Base-by-base conservation (phyloP, 2,888 invertebrate species). In the Acronicta leporina region DNA sequence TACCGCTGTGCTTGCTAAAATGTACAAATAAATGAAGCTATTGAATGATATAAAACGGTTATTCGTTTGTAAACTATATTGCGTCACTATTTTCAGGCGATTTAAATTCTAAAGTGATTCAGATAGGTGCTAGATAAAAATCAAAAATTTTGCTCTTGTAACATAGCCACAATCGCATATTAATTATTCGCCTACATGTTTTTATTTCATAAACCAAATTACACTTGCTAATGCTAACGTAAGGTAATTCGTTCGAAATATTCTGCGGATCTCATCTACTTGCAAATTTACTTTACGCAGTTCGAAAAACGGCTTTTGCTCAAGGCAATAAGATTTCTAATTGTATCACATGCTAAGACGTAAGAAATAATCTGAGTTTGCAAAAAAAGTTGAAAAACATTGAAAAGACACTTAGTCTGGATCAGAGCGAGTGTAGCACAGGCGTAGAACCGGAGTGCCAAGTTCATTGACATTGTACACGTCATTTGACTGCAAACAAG, bases 401-500 rank as follows among this genome's bases (percentile, higher is more conserved):
- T 43, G 43, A 51, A 56, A 64, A 73, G 49, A 63, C 58, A 51
- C 55, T 61, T 65, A 66, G 73, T 69, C 74, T 81, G 72, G 73
- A 57, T 60, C 46, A 54, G 55, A 47, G 53, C 61, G 58, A 46
- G 58, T 63, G 63, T 51, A 70, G 63, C 44, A 68, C 58, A 52
- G 64, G 72, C 68, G 67, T 59, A n/a, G 49, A 63, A 61, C 58
- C 73, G 62, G 63, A 74, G 68, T 50, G 66, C 56, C 65, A 77
- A 80, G 86, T 82, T 86, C 86, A 84, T 79, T 84, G 85, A 84
- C 85, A 78, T 64, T 44, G 50, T 59, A 71, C 71, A 65, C 63
- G 66, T 71, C 63, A 76, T 75, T 73, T 59, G 77, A 69, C 67
- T 75, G 73, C 67, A 58, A 68, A 74, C 73, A 75, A 65, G 63